A percentile compares a stretch with the other conserved stretches of the same genome.
These are phyloP conservation scores for Vidua chalybeata DNA, from an alignment of 2,113 vertebrate genomes.

Conservation along the genomic window DNA sequence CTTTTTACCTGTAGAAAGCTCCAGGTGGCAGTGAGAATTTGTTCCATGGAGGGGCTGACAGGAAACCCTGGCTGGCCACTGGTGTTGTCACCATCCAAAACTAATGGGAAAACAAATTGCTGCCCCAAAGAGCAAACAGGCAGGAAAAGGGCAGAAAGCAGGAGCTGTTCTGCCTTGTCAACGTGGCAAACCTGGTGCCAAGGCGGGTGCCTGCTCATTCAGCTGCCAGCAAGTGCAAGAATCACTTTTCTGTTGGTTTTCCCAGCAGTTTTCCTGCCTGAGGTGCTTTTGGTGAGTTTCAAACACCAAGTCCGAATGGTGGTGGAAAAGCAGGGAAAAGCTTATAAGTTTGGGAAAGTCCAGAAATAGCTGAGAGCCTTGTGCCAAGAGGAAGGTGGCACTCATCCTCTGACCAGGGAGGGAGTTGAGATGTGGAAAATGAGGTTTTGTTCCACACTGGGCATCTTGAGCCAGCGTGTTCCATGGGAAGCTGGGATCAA, in stretches of 20 bases:
- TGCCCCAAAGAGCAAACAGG: neutral
- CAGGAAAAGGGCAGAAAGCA: neutral
- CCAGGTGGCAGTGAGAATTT: neutral
- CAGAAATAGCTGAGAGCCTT: neutral
- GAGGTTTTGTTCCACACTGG: neutral
- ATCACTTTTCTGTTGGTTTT: neutral
- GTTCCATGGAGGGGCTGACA: neutral
- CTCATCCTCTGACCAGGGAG: fast-evolving
- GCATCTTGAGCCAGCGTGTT: neutral
- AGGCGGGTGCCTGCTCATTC: neutral
- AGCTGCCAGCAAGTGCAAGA: neutral
- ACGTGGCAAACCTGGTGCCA: neutral
- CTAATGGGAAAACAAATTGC: neutral
- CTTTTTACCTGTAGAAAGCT: neutral
- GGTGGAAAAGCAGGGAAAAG: neutral
- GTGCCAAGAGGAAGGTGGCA: neutral
- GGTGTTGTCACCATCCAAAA: neutral
- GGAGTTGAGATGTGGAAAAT: neutral
- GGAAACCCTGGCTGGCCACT: neutral
- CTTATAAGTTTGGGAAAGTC: neutral
- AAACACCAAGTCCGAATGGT: neutral
- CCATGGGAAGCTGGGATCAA: neutral
- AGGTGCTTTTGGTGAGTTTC: neutral
- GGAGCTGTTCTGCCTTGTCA: neutral
- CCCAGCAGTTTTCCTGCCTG: neutral